Base-by-base conservation (phyloP, 2,797 vertebrate genomes). In the Todus mexicanus region DNA sequence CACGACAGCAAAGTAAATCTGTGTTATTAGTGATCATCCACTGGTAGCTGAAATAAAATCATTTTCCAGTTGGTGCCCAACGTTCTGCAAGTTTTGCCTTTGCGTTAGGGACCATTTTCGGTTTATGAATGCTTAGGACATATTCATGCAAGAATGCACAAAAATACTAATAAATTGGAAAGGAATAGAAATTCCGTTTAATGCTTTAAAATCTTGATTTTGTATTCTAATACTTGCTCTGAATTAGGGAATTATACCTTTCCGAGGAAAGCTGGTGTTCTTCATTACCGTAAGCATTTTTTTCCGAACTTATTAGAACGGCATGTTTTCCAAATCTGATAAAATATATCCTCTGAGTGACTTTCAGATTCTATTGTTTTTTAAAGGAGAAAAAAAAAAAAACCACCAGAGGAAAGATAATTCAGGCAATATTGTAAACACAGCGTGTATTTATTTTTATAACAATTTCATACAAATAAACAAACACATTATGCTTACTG, bases 381-480 rank as follows among this genome's bases (percentile, higher is more conserved):
- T 11, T 31, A 29, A 57, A 77, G 48, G 69, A 60, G 35, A 29
- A 60, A 73, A 48, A 70, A 59, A 76, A 66, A 64, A 80, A 50
- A 35, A 56, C 20, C 51, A 70, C 31, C 40, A 80, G n/a, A 78
- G 15, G 25, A 87, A 92, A 83, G 47, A 69, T 63, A 63, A 91
- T 95, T 95, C 84, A 88, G 87, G 84, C 50, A 93, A 63, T 69
- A 92, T 77, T 25, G 7, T 91, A 89, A 90, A 92, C 86, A 95
- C 16, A 53, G 26, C 25, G 14, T 3, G 5, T 16, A 16, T 9
- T 86, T 87, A 63, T 83, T 68, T 85, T 37, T 70, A 29, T 31
- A 90, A 54, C 12, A 13, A 66, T 87, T 91, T 77, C 26, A 61
- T 57, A 26, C 53, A 92, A 83, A 80, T 35, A 18, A 71, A 68